These are phyloP conservation scores for Cathartes aura DNA, from an alignment of 2,113 vertebrate genomes.

Conservation along the genomic window DNA sequence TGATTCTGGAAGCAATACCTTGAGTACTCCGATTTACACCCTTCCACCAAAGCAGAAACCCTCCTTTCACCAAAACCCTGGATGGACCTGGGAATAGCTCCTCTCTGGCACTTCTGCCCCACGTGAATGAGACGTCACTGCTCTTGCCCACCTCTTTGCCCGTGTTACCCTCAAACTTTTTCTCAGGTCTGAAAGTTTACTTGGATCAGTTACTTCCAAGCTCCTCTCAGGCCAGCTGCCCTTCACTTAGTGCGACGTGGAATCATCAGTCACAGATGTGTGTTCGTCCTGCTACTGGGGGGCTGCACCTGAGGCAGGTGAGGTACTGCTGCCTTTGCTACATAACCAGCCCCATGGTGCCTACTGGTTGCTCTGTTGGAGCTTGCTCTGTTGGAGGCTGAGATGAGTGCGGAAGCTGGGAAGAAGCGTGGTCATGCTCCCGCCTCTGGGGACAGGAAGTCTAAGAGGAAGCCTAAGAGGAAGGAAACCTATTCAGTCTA, in stretches of 20 bases:
- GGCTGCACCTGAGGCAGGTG: background rate
- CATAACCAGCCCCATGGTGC: background rate
- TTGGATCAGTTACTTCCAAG: background rate
- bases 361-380: background rate
- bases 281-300: background rate
- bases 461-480: background rate
- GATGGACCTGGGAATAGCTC: background rate
- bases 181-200: background rate
- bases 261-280: background rate
- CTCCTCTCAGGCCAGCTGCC: background rate
- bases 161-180: background rate
- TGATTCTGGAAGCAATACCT: background rate
- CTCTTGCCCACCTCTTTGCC: background rate
- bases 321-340: background rate
- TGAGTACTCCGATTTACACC: background rate
- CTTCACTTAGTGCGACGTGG: background rate
- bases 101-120: background rate
- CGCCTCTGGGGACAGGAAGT: background rate
- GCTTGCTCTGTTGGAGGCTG: background rate
- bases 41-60: background rate
- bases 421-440: background rate
- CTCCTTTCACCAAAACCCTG: background rate
- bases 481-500: slow-evolving; percentile 44
- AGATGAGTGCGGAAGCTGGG: background rate
- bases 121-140: fast-evolving